phyloP scores from a whole-genome alignment of 2,888 invertebrate species.

The Drosophila meridiana region DNA sequence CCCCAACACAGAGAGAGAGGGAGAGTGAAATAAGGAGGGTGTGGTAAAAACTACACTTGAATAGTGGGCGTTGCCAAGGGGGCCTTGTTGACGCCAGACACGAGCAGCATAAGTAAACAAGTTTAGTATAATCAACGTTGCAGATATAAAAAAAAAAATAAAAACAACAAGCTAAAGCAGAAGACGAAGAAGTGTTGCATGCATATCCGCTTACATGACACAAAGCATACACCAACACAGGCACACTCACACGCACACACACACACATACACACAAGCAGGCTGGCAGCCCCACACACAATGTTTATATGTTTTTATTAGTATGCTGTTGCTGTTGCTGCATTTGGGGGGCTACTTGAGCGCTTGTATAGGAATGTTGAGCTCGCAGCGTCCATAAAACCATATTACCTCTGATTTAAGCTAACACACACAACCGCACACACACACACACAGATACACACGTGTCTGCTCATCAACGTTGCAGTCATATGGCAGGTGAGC shows the following conservation, averaged over 20 bases:
- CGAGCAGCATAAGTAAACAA: constrained; percentile 73
- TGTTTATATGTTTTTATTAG: constrained; percentile 76
- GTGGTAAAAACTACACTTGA: neutral
- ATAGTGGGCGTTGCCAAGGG: constrained; percentile 1
- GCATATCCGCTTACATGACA: constrained; percentile 78
- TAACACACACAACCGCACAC: constrained; percentile 19
- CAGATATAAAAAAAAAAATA: constrained; percentile 9
- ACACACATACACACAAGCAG: constrained; percentile 1
- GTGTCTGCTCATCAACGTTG: constrained; percentile 41
- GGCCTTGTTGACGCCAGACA: constrained; percentile 28
- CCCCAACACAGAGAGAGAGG: constrained; percentile 5
- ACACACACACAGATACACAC: neutral
- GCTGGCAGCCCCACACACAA: neutral
- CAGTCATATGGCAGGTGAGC: constrained; percentile 12
- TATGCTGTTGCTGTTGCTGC: constrained; percentile 62
- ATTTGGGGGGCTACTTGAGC: constrained; percentile 40
- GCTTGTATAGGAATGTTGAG: constrained; percentile 22
- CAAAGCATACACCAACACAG: constrained; percentile 26
- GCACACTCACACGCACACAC: constrained; percentile 20
- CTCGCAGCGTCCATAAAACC: constrained; percentile 71
- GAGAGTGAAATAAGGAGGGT: neutral
- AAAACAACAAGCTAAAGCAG: constrained; percentile 6
- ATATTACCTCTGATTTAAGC: constrained; percentile 76
- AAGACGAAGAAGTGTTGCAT: constrained; percentile 72
- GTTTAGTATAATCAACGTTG: constrained; percentile 76